Conservation (phyloP, 2,888 invertebrate genomes). For the Drosophila meridiana region DNA sequence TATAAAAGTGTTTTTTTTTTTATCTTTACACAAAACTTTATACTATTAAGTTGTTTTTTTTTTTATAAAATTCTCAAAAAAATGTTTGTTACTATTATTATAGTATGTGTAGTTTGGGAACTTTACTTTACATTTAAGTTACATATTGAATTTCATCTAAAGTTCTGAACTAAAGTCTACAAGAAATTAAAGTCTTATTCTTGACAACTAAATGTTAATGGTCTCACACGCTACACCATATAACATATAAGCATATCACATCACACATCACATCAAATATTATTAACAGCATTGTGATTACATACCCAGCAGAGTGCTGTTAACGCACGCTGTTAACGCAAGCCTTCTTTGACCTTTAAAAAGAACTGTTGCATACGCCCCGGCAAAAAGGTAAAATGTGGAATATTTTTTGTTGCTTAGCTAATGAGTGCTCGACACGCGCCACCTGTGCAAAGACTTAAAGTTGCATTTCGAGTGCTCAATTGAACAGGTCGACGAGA, state of each 20-base stretch:
- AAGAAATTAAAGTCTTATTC: background rate
- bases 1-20: too few species aligned
- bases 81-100: too few species aligned
- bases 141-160: background rate
- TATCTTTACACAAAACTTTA: too few species aligned
- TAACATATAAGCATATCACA: too few species aligned
- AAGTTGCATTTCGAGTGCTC: slow-evolving; percentile 20
- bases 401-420: background rate
- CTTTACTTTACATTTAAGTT: background rate
- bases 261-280: background rate
- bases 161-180: background rate
- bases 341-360: background rate
- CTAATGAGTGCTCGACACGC: slow-evolving; percentile 33
- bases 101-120: too few species aligned
- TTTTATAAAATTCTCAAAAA: too few species aligned
- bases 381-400: background rate
- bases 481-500: slow-evolving; percentile 29
- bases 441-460: background rate
- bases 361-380: slow-evolving; percentile 18
- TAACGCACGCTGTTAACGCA: background rate
- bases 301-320: background rate
- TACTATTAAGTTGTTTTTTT: too few species aligned
- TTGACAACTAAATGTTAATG: background rate
- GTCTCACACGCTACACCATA: too few species aligned
- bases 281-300: background rate